Base-by-base conservation (phyloP, 2,888 invertebrate genomes). In the Sminthurides aquaticus region DNA sequence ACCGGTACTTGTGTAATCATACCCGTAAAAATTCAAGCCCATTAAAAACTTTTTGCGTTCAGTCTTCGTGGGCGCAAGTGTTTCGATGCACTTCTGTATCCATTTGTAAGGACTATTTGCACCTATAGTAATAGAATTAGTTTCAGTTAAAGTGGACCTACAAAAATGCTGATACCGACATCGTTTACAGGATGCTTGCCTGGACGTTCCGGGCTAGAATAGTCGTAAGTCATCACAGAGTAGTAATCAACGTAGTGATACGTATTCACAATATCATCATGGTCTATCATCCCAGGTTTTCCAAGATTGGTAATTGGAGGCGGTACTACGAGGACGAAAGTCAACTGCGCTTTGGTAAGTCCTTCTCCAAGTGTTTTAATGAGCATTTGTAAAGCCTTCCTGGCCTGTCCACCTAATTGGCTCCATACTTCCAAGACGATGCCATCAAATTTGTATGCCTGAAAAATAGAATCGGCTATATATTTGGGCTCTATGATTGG, bases 151-250 rank as follows among this genome's bases (percentile, higher is more conserved):
- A 1, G 15, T 52, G n/a, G n/a, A n/a, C n/a, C n/a, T n/a, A n/a
- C n/a, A n/a, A n/a, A n/a, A n/a, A n/a, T n/a, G n/a, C 15, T 15
- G 11, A 43, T 43, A 43, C 43, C 15, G 43, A 15, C 48, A 43
- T 15, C 48, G 48, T n/a, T 15, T 15, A 43, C 48, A 15, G 48
- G 15, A 43, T 15, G 48, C 15, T 15, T 75, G 85, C 89, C 90
- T 75, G 91, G 91, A 75, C 87, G 84, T 77, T 89, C 87, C 15
- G 87, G 83, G 77, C 81, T 89, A 1, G 94, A 94, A 79, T 86
- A 96, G 78, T 97, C 96, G 77, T 97, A 97, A 0, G 95, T 95
- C 95, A 96, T 96, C n/a, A 97, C 82, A 34, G 94, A 94, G 77
- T 96, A 92, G 26, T 86, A 90, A 75, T 88, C 87, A 0, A 96